These are phyloP conservation scores for Phyllotis vaccarum DNA, from an alignment of 2,797 vertebrate species.

Conservation along the genomic window DNA sequence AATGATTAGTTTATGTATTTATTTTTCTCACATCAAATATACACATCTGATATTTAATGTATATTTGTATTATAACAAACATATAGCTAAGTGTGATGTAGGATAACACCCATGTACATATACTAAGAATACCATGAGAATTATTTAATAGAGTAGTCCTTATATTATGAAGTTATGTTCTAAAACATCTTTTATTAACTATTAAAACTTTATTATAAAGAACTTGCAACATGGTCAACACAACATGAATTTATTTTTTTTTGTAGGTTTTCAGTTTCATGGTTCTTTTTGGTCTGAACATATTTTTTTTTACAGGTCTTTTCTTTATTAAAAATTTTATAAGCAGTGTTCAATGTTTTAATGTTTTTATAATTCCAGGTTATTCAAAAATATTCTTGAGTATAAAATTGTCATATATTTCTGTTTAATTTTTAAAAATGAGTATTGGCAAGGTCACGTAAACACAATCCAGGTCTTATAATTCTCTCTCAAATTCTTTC, in stretches of 20 bases:
- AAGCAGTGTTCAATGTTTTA: not conserved
- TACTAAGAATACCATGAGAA: not conserved
- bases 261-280: not conserved
- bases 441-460: not conserved
- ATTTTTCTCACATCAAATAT: not conserved
- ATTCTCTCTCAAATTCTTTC: not conserved
- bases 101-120: not conserved
- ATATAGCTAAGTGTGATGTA: not conserved
- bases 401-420: not conserved
- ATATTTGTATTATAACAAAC: not conserved
- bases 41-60: not conserved
- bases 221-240: not conserved
- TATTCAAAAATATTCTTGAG: slow-evolving; percentile 9
- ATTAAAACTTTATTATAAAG: not conserved
- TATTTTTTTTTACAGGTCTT: not conserved
- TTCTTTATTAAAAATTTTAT: not conserved
- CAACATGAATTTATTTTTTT: not conserved
- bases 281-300: not conserved
- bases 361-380: not conserved
- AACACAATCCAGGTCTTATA: not conserved
- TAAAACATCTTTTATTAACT: not conserved
- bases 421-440: not conserved
- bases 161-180: not conserved
- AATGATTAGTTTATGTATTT: not conserved
- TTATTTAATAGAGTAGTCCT: not conserved